phyloP scores from a whole-genome alignment of 2,888 invertebrate species.

The Fabriciana adippe region DNA sequence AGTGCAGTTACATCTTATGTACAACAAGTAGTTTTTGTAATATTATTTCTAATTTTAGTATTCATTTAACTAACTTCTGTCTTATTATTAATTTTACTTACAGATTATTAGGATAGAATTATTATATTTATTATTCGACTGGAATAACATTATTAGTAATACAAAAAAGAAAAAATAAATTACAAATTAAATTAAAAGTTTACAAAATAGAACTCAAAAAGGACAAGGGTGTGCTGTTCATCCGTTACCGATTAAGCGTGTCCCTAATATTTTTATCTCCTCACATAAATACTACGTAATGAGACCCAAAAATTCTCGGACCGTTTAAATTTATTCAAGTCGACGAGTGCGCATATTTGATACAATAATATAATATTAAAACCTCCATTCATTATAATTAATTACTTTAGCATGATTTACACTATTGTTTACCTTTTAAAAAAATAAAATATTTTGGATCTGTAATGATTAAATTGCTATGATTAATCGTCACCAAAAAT shows the following conservation, averaged over 20 bases:
- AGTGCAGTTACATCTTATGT: no score
- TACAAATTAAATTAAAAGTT: slow-evolving; percentile 35
- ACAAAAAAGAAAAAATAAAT: slow-evolving; percentile 13
- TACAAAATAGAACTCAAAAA: slow-evolving; percentile 40
- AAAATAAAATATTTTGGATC: no score
- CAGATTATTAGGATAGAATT: background rate
- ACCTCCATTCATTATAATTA: slow-evolving; percentile 61
- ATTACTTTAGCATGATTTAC: no score
- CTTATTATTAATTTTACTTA: no score
- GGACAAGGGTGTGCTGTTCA: slow-evolving; percentile 58
- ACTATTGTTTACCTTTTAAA: no score
- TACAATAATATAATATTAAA: slow-evolving; percentile 78
- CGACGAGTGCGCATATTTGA: slow-evolving; percentile 80
- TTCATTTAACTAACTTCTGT: no score
- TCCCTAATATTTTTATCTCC: slow-evolving; percentile 82
- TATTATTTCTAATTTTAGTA: no score
- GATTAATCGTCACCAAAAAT: no score
- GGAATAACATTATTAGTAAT: background rate
- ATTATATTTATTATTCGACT: background rate
- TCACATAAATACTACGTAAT: slow-evolving; percentile 80
- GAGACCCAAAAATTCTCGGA: slow-evolving; percentile 76
- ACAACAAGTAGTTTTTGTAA: no score
- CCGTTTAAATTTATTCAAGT: slow-evolving; percentile 78
- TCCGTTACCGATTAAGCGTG: slow-evolving; percentile 77
- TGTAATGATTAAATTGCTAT: no score